Evolutionary conservation across 2,888 invertebrate species (phyloP).

Genomic region (Patella depressa): DNA sequence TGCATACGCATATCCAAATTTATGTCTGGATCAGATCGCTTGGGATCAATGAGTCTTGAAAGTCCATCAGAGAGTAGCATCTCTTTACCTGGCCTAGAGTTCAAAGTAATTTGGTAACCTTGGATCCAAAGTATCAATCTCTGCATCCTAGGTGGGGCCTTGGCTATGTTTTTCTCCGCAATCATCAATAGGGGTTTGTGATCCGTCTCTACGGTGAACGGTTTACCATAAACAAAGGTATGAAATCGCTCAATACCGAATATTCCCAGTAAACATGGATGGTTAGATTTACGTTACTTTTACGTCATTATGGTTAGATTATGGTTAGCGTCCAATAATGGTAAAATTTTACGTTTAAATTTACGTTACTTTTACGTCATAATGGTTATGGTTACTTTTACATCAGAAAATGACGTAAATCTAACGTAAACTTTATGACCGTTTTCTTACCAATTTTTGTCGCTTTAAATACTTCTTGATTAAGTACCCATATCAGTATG

Average conservation of each 20-base stretch:
- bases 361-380: no score
- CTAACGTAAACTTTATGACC: no score
- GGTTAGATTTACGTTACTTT: no score
- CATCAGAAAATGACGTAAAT: no score
- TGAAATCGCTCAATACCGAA: not conserved
- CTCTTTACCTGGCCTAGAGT: not conserved
- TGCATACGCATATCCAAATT: not conserved
- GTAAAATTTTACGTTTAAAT: no score
- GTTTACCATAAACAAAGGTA: not conserved
- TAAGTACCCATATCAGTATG: no score
- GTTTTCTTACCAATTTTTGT: no score
- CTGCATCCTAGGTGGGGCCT: not conserved
- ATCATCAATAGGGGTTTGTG: not conserved
- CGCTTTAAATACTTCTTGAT: no score
- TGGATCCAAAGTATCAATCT: not conserved
- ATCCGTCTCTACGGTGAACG: not conserved
- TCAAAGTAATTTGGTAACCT: not conserved
- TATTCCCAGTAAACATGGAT: no score
- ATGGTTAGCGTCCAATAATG: no score
- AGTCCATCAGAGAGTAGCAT: not conserved
- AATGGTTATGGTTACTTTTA: no score
- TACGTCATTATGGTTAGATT: no score
- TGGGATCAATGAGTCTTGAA: not conserved
- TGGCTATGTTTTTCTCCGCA: not conserved
- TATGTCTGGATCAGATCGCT: not conserved